Conservation (phyloP, 2,888 invertebrate genomes). For the Drosophila fungiperda region DNA sequence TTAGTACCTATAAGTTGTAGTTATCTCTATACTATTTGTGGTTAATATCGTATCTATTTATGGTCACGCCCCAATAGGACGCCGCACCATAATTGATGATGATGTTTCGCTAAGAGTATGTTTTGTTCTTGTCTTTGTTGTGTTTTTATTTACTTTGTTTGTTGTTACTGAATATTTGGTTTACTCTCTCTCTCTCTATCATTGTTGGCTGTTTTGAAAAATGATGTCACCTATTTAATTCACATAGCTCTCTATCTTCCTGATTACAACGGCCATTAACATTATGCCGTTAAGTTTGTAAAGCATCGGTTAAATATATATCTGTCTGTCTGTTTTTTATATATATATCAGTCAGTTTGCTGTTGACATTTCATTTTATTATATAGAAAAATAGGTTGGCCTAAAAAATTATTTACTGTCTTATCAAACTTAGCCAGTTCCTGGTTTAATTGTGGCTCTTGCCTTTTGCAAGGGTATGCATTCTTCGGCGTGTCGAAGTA, state of each 20-base stretch:
- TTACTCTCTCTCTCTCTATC: constrained; percentile 10
- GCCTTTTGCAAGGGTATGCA: neutral
- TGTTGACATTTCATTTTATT: neutral
- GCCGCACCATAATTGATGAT: constrained; percentile 60
- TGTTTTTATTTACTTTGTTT: constrained; percentile 3
- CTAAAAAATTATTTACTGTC: neutral
- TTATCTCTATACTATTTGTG: constrained; percentile 36
- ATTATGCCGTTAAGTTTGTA: neutral
- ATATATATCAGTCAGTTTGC: neutral
- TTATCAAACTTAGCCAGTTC: neutral
- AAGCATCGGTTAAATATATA: neutral
- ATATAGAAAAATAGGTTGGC: neutral
- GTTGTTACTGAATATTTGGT: constrained; percentile 43
- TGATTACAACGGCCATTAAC: neutral
- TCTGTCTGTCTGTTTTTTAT: neutral
- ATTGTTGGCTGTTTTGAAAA: constrained; percentile 44
- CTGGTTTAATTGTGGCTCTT: neutral
- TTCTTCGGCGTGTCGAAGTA: neutral
- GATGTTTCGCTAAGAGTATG: constrained; percentile 21
- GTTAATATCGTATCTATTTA: constrained; percentile 50
- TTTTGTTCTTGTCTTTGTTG: constrained; percentile 22
- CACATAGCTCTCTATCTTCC: constrained; percentile 6
- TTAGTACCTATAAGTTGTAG: constrained; percentile 35
- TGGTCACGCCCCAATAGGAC: constrained; percentile 41
- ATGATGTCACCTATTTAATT: constrained; percentile 60